A percentile compares a stretch with the other conserved stretches of the same genome.
Conservation (phyloP, 2,888 invertebrate species). For the Catocala fraxini region DNA sequence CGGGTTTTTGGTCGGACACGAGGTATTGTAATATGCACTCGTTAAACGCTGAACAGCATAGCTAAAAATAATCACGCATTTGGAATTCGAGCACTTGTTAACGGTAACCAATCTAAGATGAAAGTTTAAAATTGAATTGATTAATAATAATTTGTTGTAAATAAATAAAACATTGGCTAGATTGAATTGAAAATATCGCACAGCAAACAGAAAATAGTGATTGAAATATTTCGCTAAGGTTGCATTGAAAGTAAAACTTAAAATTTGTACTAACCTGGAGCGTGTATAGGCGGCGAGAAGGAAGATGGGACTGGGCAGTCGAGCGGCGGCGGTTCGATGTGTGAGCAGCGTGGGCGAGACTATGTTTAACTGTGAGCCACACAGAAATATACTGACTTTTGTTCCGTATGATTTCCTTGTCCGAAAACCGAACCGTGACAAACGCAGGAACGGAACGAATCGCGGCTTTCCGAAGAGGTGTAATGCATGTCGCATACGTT, state of each 20-base stretch:
- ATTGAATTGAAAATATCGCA: conserved; percentile 58
- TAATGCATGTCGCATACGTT: conserved; percentile 13
- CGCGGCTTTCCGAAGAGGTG: conserved; percentile 55
- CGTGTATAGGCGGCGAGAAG: conserved; percentile 79
- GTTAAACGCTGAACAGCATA: conserved; percentile 68
- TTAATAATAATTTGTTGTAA: conserved; percentile 11
- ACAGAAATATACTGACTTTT: conserved; percentile 86
- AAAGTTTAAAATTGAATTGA: conserved; percentile 33
- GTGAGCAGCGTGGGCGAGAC: conserved; percentile 78
- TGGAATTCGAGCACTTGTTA: conserved; percentile 62
- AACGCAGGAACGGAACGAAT: conserved; percentile 44
- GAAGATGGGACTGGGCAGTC: conserved; percentile 77
- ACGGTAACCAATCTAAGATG: conserved; percentile 52
- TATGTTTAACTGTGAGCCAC: conserved; percentile 86
- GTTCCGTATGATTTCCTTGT: conserved; percentile 79
- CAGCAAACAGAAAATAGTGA: conserved; percentile 53
- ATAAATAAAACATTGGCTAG: conserved; percentile 27
- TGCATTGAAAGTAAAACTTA: conserved; percentile 49
- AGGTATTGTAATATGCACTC: conserved; percentile 82
- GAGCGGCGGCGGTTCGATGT: conserved; percentile 62
- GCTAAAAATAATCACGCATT: conserved; percentile 73
- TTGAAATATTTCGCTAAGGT: conserved; percentile 63
- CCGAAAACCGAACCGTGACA: conserved; percentile 62
- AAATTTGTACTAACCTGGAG: conserved; percentile 77
- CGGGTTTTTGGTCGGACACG: conserved; percentile 81